Evolutionary conservation across 1,140 invertebrate species (phyloP), one percentile per base, ranked within the genome.

Genomic region (Drosophila biarmipes): DNA sequence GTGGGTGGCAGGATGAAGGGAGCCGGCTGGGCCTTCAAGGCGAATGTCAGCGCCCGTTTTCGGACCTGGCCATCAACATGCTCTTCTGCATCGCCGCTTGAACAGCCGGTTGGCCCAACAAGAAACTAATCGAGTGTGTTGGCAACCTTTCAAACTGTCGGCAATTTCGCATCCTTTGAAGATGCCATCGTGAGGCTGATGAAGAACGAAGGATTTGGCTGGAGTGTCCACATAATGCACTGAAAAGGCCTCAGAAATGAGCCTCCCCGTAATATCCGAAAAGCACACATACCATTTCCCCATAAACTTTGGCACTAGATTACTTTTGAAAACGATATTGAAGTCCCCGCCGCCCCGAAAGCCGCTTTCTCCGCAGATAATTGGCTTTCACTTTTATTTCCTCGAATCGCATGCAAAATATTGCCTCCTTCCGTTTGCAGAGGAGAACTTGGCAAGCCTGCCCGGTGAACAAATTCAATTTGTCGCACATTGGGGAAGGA

Each of bases 401-500:
- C 57, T 62, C 43, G 49, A 53, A 53, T 52, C 31, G 69, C 72
- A 73, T 64, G 69, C 72, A 74, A 73, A 74, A 54, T 73, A 46
- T 79, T 34, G 43, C 37, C 17, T 43, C 56, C 55, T 46, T 73
- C 68, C 48, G 46, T 40, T 37, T 15, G 42, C 27, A 17, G 40
- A 37, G 43, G 7, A 21, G n/a, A 69, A 55, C 49, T 69, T 69
- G 62, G 62, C 48, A 69, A 38, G 27, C 29, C 21, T 29, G 62
- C 51, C 59, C 34, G 73, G 56, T 43, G 46, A 64, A 73, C 76
- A 80, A 85, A 84, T 85, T 85, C 17, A 84, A 84, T 84, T 82
- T 82, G 74, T 71, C 80, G 80, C 63, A 84, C 80, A 74, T 69
- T 59, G 76, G 61, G 69, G 45, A 73, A 75, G 66, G 66, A 53